Base-by-base conservation (phyloP, 37 sponge, comb jelly and placozoan genomes). In the Aphrocallistes beatrix region DNA sequence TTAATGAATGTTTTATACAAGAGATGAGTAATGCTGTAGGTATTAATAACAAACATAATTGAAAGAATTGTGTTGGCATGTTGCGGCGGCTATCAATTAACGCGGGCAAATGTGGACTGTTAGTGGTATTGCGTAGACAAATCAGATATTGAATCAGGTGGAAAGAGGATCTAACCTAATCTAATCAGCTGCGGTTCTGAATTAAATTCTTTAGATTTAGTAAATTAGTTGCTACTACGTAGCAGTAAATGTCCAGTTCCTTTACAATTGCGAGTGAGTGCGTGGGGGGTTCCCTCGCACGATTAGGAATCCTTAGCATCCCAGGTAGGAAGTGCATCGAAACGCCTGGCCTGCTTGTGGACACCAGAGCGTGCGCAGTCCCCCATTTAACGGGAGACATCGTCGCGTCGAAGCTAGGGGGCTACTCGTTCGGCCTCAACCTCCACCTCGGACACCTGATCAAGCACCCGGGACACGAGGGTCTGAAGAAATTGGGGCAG, bases 311-410 rank as follows among this genome's bases (percentile, higher is more conserved):
- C 25, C 34, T 60, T 3, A 19, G 75, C 75, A 60, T 60, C 3
- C 75, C 75, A 21, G n/a, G n/a, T 30, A 60, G 75, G n/a, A 81
- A 37, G 23, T 42, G 51, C 0, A 21, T 89, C 10, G 89, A 90
- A n/a, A 95, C 96, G 32, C 96, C 96, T 1, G 51, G 51, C 38
- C 88, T 88, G 38, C 83, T 93, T 21, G 37, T 90, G 23, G 86
- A 93, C 82, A 88, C 93, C 0, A 84, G 94, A 1, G 86, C 86
- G 0, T 92, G 92, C n/a, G 51, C 85, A 21, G 88, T 91, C 23
- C 96, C 96, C 17, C 84, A 93, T 39, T 82, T 95, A 51, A 84
- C 87, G 32, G 87, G 82, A 49, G 94, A 93, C 10, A 37, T 94
- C 21, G 81, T 88, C 84, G 40, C 83, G 85, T 50, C 75, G 10